Base-by-base conservation (phyloP, 2,888 invertebrate species). In the Apomyelois bistriatella region DNA sequence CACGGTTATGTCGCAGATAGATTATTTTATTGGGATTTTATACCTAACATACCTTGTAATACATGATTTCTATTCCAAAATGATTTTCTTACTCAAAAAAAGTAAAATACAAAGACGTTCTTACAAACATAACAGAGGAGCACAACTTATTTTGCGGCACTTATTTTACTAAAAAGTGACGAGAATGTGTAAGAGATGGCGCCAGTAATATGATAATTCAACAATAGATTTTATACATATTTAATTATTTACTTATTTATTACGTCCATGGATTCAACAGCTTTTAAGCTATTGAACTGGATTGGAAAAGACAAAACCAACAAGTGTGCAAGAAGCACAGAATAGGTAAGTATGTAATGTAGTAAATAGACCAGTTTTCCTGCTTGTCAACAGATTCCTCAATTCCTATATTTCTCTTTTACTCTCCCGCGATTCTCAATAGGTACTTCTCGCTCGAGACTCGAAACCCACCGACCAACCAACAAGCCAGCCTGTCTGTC, bases 131-230 rank as follows among this genome's bases (percentile, higher is more conserved):
- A 69, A 38, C 51, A 30, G 54, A 62, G 67, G 77, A 36, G 12
- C 15, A 6, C n/a, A 67, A 68, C 48, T 51, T 62, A 53, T 52
- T 50, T 58, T n/a, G n/a, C n/a, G n/a, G n/a, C n/a, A n/a, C n/a
- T n/a, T n/a, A n/a, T n/a, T n/a, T 53, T 55, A 38, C 61, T 49
- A 54, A 52, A 38, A 59, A 53, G 54, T 65, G 42, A 43, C 13
- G 13, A 13, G 3, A 10, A n/a, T 7, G 42, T 53, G 47, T 42
- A 61, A 74, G 52, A 90, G 89, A 84, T 86, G 88, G 84, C 86
- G 72, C 66, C 65, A 79, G 70, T 43, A 38, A 70, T 62, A 56
- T 66, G 66, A 74, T 71, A n/a, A n/a, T n/a, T n/a, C n/a, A n/a
- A n/a, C n/a, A n/a, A n/a, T n/a, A n/a, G n/a, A n/a, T n/a, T n/a